Evolutionary conservation across 64 coral and sea anemone species (phyloP).

Genomic region (Exaiptasia diaphana): DNA sequence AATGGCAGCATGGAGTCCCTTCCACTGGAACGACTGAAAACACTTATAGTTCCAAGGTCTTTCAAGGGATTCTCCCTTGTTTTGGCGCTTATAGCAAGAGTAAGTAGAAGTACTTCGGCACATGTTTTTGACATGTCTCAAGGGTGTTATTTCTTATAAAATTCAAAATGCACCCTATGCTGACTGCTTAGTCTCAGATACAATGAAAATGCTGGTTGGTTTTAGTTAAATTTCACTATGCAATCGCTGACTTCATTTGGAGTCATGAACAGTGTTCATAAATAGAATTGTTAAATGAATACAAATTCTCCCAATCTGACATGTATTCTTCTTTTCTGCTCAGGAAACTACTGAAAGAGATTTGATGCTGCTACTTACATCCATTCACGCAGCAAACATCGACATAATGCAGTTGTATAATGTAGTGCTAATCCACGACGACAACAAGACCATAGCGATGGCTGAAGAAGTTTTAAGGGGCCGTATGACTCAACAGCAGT

Average conservation of each 20-base stretch:
- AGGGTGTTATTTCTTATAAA: no score
- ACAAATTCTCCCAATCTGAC: background rate
- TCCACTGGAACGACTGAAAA: background rate
- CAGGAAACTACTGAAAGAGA: background rate
- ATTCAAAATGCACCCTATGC: no score
- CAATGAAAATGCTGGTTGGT: no score
- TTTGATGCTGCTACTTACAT: background rate
- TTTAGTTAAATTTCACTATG: no score
- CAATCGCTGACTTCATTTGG: no score
- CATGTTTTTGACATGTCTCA: no score
- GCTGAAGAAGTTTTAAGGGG: background rate
- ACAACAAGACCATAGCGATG: background rate
- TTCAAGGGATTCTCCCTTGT: conserved; percentile 5
- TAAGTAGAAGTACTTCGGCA: no score
- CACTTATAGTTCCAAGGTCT: background rate
- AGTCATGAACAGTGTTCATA: no score
- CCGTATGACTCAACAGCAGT: background rate
- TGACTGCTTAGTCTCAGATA: no score
- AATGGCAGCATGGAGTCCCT: background rate
- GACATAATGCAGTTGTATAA: background rate
- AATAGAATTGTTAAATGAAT: no score
- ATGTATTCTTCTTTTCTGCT: background rate
- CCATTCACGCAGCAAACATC: background rate
- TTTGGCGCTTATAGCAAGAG: background rate
- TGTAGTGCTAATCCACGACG: background rate